Conservation (phyloP, 2,888 invertebrate genomes). For the Masnerella sp. region DNA sequence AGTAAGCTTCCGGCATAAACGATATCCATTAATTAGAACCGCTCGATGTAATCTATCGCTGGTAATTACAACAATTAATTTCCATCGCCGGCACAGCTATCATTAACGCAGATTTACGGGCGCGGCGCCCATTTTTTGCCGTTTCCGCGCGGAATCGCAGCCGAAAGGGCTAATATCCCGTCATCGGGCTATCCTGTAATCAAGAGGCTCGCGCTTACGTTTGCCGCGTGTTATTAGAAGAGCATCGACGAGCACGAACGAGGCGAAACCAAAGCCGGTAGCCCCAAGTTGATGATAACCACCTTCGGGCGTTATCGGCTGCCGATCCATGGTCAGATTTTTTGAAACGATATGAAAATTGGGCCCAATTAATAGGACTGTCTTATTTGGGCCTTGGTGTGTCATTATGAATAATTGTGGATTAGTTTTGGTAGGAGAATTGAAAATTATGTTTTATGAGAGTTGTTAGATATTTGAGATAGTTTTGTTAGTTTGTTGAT, state of each 20-base stretch:
- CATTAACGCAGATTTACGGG: slow-evolving; percentile 41
- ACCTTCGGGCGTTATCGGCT: slow-evolving; percentile 56
- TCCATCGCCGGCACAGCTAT: slow-evolving; percentile 15
- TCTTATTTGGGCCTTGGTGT: slow-evolving; percentile 33
- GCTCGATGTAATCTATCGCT: slow-evolving; percentile 10
- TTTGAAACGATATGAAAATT: slow-evolving; percentile 53
- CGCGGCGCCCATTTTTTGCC: slow-evolving; percentile 13
- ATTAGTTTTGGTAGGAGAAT: too few species aligned
- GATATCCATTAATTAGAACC: background rate
- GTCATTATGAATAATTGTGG: too few species aligned
- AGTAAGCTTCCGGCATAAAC: too few species aligned
- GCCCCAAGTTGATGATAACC: slow-evolving; percentile 46
- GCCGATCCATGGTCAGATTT: slow-evolving; percentile 52
- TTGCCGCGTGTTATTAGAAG: slow-evolving; percentile 59
- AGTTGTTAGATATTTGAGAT: too few species aligned
- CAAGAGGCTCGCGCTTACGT: slow-evolving; percentile 65
- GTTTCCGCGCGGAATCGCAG: slow-evolving; percentile 58
- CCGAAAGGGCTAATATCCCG: slow-evolving; percentile 70
- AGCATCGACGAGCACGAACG: slow-evolving; percentile 55
- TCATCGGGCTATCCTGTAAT: slow-evolving; percentile 70
- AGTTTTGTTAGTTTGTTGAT: too few species aligned
- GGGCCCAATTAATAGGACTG: slow-evolving; percentile 40
- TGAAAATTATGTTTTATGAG: too few species aligned
- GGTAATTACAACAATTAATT: slow-evolving; percentile 40
- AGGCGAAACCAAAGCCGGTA: slow-evolving; percentile 52